Conservation (phyloP, 64 coral and sea anemone genomes). For the Montipora cactus region DNA sequence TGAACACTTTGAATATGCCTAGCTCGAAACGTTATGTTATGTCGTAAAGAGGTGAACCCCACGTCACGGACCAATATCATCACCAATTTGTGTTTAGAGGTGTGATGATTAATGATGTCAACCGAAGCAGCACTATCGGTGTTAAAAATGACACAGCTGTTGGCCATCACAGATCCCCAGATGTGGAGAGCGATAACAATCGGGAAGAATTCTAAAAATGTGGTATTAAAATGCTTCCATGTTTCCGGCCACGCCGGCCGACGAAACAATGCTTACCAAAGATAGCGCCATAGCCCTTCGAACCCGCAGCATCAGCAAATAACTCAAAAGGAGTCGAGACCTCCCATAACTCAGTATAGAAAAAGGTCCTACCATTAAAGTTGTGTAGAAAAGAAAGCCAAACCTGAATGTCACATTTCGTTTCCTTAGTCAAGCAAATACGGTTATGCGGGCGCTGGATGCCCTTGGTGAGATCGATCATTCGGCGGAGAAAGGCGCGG, state of each 20-base stretch:
- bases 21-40: slow-evolving; percentile 27
- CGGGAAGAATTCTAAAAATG: slow-evolving; percentile 14
- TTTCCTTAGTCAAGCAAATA: too few relatives aligned
- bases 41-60: not conserved
- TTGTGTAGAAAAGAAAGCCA: too few relatives aligned
- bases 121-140: slow-evolving; percentile 47
- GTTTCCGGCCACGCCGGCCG: not conserved
- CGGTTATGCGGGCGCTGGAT: too few relatives aligned
- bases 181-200: not conserved
- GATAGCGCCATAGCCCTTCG: not conserved
- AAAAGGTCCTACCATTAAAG: too few relatives aligned
- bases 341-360: too few relatives aligned
- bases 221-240: slow-evolving; percentile 26
- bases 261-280: slow-evolving; percentile 32
- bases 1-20: not conserved
- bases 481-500: too few relatives aligned
- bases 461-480: too few relatives aligned
- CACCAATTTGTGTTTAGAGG: not conserved
- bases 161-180: not conserved
- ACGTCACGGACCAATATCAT: not conserved
- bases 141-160: not conserved
- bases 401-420: too few relatives aligned
- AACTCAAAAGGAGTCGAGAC: too few relatives aligned
- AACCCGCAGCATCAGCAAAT: too few relatives aligned
- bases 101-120: slow-evolving; percentile 32